These are phyloP conservation scores for Hyposmocoma kahamanoa DNA, from an alignment of 1,140 invertebrate genomes.

Conservation along the genomic window DNA sequence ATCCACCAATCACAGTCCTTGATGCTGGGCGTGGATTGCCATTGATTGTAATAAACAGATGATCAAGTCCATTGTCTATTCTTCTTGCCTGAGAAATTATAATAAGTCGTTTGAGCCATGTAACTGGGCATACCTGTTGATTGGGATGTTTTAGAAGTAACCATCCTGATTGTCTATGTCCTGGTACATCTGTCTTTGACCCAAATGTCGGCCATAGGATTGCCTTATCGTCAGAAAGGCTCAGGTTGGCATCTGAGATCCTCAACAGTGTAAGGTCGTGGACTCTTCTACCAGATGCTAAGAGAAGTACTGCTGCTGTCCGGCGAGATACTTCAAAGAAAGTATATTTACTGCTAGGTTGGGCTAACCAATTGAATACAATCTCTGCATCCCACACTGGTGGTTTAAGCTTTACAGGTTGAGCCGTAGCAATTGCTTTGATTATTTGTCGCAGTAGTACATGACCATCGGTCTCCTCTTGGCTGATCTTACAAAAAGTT, in stretches of 20 bases:
- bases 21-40: constrained; percentile 5
- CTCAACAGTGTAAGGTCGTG: constrained; percentile 9
- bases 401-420: not conserved
- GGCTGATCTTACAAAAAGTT: constrained; percentile 1
- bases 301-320: constrained; percentile 6
- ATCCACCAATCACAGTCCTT: constrained; percentile 4
- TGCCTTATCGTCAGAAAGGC: not conserved
- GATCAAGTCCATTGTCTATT: not conserved
- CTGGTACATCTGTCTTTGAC: constrained; percentile 6
- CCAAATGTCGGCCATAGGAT: constrained; percentile 5
- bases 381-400: constrained; percentile 6
- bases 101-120: constrained; percentile 5
- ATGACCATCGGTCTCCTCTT: not conserved
- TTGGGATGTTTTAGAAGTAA: not conserved
- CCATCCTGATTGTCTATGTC: constrained; percentile 8
- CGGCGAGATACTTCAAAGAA: constrained; percentile 1
- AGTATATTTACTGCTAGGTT: not conserved
- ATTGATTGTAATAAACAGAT: constrained; percentile 2
- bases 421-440: not conserved
- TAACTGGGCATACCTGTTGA: not conserved
- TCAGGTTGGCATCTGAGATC: not conserved
- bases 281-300: constrained; percentile 7
- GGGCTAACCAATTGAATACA: not conserved
- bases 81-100: constrained; percentile 1
- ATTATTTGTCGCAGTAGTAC: not conserved